These are phyloP conservation scores for human DNA, from an alignment of 2,113 vertebrate species.

Conservation along the genomic window DNA sequence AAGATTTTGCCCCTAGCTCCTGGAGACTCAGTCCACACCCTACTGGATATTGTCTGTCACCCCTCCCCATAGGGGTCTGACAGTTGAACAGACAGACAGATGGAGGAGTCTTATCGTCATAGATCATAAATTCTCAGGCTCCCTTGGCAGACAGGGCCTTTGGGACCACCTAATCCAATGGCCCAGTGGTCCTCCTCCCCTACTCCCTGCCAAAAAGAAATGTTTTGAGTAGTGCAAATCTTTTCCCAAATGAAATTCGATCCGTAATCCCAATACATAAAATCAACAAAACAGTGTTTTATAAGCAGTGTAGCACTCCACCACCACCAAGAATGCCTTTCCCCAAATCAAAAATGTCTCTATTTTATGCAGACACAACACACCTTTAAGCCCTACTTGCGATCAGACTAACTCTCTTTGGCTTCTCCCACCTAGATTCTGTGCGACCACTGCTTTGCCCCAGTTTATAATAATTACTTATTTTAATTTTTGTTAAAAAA, in stretches of 20 bases:
- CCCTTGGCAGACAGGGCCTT: background rate
- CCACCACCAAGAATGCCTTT: background rate
- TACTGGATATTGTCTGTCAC: background rate
- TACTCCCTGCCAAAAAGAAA: background rate
- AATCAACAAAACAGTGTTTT: background rate
- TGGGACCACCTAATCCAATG: background rate
- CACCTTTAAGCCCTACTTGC: background rate
- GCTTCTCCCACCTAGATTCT: background rate
- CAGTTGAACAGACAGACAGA: background rate
- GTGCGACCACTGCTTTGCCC: background rate
- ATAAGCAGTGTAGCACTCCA: background rate
- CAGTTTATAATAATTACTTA: background rate
- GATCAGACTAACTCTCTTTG: background rate
- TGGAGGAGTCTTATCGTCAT: background rate
- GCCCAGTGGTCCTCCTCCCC: background rate
- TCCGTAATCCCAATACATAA: background rate
- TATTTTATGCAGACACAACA: background rate
- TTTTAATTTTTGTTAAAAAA: background rate
- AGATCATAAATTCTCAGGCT: background rate
- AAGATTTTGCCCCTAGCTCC: background rate
- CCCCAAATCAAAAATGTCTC: background rate
- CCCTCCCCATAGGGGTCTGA: background rate
- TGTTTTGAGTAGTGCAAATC: background rate
- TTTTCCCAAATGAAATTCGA: background rate
- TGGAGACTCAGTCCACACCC: background rate